phyloP scores from a whole-genome alignment of 2,113 vertebrate genomes.

The Brachyhypopomus gauderio region DNA sequence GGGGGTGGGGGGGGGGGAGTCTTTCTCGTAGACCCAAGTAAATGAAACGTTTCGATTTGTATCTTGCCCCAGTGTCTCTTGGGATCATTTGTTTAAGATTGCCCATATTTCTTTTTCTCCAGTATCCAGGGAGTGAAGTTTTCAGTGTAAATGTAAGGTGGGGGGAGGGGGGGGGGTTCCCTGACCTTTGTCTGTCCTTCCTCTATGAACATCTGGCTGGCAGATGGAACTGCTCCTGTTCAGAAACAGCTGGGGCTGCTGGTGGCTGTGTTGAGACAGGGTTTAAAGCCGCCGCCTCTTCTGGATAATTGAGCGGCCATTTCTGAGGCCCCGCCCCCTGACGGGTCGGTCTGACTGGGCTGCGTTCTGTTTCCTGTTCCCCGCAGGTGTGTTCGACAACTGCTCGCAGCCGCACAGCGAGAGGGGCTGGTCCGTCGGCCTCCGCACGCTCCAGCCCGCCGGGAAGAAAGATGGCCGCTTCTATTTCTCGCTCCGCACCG shows the following conservation, averaged over 20 bases:
- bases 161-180: constrained; percentile 75
- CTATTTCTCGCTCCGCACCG: constrained; percentile 92
- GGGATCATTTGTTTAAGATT: constrained; percentile 55
- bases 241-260: constrained; percentile 72
- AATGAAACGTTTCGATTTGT: constrained; percentile 47
- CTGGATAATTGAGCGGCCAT: constrained; percentile 40
- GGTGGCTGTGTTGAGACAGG: constrained; percentile 65
- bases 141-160: constrained; percentile 3
- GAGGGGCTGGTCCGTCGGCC: constrained; percentile 93
- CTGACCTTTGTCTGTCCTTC: constrained; percentile 75
- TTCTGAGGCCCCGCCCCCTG: constrained; percentile 15
- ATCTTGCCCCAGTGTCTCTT: constrained; percentile 46
- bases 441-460: constrained; percentile 74
- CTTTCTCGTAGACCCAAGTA: constrained; percentile 28
- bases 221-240: constrained; percentile 71
- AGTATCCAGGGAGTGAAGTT: constrained; percentile 5
- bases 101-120: constrained; percentile 35
- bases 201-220: constrained; percentile 69
- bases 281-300: constrained; percentile 59
- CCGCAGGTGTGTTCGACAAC: constrained; percentile 91
- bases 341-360: constrained; percentile 19
- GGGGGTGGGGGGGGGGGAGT: too few species aligned
- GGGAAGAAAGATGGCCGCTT: constrained; percentile 85
- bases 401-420: constrained; percentile 87
- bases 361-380: constrained; percentile 19